A percentile compares a stretch with the other conserved stretches of the same genome.
These are phyloP conservation scores for Ennomos fuscantarius DNA, from an alignment of 2,888 invertebrate species.

Conservation along the genomic window DNA sequence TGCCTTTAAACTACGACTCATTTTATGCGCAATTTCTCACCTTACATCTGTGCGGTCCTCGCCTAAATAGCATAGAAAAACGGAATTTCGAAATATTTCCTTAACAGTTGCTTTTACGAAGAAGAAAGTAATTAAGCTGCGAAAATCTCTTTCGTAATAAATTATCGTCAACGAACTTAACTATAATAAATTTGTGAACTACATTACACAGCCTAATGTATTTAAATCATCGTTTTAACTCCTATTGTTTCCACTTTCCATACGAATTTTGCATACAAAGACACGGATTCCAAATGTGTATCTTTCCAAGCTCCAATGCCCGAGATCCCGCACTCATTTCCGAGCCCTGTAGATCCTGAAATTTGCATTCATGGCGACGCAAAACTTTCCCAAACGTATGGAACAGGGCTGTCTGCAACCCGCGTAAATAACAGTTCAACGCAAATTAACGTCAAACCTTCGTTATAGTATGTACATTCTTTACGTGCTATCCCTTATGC, in stretches of 20 bases:
- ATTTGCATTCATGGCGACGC: slow-evolving; percentile 38
- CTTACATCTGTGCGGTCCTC: no score
- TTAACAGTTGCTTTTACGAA: no score
- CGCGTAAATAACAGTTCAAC: slow-evolving; percentile 3
- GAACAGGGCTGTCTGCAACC: slow-evolving; percentile 22
- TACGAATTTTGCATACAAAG: no score
- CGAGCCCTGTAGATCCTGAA: slow-evolving; percentile 21
- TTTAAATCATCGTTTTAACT: slow-evolving; percentile 21
- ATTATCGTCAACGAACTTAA: no score
- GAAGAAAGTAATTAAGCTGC: no score
- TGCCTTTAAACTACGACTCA: no score
- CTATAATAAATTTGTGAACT: neutral
- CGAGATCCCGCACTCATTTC: slow-evolving; percentile 34
- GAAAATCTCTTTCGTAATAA: no score
- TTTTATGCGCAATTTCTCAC: no score
- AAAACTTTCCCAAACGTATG: slow-evolving; percentile 30
- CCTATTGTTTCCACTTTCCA: slow-evolving; percentile 28
- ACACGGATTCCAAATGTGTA: slow-evolving; percentile 16
- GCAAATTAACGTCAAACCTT: slow-evolving; percentile 25
- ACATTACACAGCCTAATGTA: slow-evolving; percentile 1
- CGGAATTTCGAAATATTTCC: no score
- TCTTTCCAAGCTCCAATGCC: slow-evolving; percentile 19
- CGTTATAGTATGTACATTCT: slow-evolving; percentile 12
- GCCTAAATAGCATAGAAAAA: no score
- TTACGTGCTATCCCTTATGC: neutral